Evolutionary conservation across 2,888 invertebrate genomes (phyloP), one percentile per base, ranked within the genome.

Genomic region (Andrena bicolor): DNA sequence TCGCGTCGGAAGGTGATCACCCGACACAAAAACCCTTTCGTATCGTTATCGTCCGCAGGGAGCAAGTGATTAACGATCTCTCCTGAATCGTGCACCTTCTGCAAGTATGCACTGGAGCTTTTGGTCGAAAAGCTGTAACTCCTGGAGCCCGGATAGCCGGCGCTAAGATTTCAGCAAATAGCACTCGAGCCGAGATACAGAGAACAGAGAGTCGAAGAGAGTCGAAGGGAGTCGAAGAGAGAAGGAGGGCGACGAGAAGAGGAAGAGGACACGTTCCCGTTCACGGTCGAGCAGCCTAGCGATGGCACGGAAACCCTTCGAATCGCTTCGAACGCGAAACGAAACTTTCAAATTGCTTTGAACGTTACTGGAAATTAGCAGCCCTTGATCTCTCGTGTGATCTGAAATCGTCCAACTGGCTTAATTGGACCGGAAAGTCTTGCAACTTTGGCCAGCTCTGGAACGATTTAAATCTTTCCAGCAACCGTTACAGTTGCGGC

Each of bases 161-260:
- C 73, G 61, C 70, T 80, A 71, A 83, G 85, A 88, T 86, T 86
- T 79, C 68, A 80, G 84, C 83, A 88, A 88, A 88, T 78, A 88
- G 60, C 80, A 58, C 82, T 86, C 70, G 73, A 82, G 68, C 78
- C 65, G 71, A 79, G 82, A 64, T 63, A 63, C 69, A 32, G 8
- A 28, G 64, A 53, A 48, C 20, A 20, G n/a, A 51, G 16, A 23
- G 41, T 13, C 35, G 26, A n/a, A 26, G 53, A 26, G 26, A 41
- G 41, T 41, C 41, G 41, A 13, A 41, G 41, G 4, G 41, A 23
- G 23, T 23, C 23, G 23, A 23, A 23, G 23, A 26, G 26, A 41
- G 30, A 16, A 6, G 23, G 26, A 26, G 5, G 28, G 20, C 28
- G 35, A 56, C 23, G 56, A 72, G 68, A 63, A 71, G 28, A 41